These are phyloP conservation scores for Drosophila subobscura DNA, from an alignment of 1,140 invertebrate genomes.

Conservation along the genomic window DNA sequence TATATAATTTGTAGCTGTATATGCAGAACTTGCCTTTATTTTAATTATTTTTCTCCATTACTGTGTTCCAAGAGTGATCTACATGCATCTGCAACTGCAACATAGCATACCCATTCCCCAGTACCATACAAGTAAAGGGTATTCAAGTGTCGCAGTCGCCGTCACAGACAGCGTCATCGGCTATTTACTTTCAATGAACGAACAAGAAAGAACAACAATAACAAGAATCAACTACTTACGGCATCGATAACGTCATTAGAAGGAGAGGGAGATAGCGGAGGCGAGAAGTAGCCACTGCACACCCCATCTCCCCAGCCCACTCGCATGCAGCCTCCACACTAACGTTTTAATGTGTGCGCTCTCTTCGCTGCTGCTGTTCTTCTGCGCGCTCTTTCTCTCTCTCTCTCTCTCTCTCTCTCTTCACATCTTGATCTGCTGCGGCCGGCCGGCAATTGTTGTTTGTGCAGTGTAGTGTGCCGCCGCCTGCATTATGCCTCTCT, in stretches of 20 bases:
- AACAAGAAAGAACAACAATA: slow-evolving; percentile 10
- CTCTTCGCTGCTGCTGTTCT: slow-evolving; percentile 7
- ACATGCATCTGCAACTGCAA: slow-evolving; percentile 15
- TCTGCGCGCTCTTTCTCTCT: slow-evolving; percentile 30
- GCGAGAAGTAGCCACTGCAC: slow-evolving; percentile 6
- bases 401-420: slow-evolving; percentile 41
- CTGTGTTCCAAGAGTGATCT: slow-evolving; percentile 1
- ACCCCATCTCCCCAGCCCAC: not conserved
- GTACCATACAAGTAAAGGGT: not conserved
- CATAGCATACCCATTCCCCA: not conserved
- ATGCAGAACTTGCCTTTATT: too few species aligned
- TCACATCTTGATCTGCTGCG: slow-evolving; percentile 7
- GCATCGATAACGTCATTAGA: slow-evolving; percentile 71
- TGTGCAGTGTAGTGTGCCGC: slow-evolving; percentile 3
- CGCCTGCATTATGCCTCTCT: too few species aligned
- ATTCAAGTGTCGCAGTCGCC: not conserved
- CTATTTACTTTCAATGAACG: slow-evolving; percentile 49
- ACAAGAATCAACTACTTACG: slow-evolving; percentile 53
- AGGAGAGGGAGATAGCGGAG: slow-evolving; percentile 3
- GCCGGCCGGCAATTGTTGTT: slow-evolving; percentile 68
- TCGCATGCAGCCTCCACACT: not conserved
- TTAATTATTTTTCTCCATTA: too few species aligned
- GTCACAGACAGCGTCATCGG: slow-evolving; percentile 19
- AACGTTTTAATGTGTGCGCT: slow-evolving; percentile 27
- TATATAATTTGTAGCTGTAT: too few species aligned